Evolutionary conservation across 2,888 invertebrate genomes (phyloP), one percentile per base, ranked within the genome.

Genomic region (Endomychus coccineus): DNA sequence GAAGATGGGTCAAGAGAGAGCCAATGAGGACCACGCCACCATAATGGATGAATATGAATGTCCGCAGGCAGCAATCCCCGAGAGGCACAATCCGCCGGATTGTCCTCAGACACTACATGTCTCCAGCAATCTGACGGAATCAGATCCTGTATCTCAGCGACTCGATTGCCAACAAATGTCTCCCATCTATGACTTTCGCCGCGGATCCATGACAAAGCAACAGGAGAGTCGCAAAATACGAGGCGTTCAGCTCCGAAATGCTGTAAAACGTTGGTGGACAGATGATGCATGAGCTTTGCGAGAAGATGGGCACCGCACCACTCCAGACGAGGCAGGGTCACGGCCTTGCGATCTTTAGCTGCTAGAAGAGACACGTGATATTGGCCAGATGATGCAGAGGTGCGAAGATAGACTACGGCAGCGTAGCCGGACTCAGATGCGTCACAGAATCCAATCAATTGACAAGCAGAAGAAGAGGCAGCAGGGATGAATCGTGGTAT

Each of bases 241-340:
- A 28, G 16, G 7, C 27, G 16, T 16, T 15, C 27, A 28, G 27
- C 16, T 10, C 6, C 9, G 16, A 28, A 16, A 28, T 16, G 27
- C 11, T 16, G 27, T 16, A 16, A 28, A 15, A 16, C 16, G n/a
- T 11, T 3, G 16, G 27, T 28, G 16, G n/a, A 16, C 15, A 28
- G 16, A 16, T 27, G 27, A 28, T 28, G 27, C 27, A 28, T 28
- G 16, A 28, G 16, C 16, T 28, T 28, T 15, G 16, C 27, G 16
- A 28, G 27, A 28, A 28, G n/a, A 28, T 16, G 27, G 11, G n/a
- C 16, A 28, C 27, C 27, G n/a, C 16, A 28, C 16, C 16, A 11
- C 16, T 15, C 14, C n/a, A 24, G 2, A 10, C 7, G 24, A 24
- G 24, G 24, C 24, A 23, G 23, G 11, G 16, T 16, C 16, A n/a